Evolutionary conservation across 2,797 vertebrate species (phyloP).

Genomic region (Carduelis carduelis): DNA sequence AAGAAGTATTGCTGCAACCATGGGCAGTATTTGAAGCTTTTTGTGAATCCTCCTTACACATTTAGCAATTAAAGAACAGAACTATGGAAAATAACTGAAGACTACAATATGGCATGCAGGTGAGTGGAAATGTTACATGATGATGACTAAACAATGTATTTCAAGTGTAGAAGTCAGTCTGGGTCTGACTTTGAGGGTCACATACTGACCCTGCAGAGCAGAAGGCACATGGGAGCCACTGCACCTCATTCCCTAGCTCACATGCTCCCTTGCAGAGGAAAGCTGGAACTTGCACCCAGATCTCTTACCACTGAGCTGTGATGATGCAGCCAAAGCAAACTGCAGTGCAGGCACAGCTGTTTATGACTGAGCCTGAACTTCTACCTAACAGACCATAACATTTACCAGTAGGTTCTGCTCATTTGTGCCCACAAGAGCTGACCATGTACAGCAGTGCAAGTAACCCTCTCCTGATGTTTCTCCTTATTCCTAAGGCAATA

Average conservation of each 20-base stretch:
- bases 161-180: background rate
- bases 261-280: background rate
- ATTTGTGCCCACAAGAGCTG: background rate
- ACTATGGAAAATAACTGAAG: background rate
- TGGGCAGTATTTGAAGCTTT: background rate
- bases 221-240: background rate
- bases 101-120: background rate
- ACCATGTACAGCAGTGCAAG: background rate
- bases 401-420: background rate
- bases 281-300: background rate
- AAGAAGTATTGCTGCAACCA: background rate
- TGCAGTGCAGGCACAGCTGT: accelerated
- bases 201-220: background rate
- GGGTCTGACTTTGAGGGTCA: background rate
- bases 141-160: background rate
- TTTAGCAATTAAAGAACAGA: background rate
- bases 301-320: background rate
- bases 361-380: background rate
- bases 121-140: background rate
- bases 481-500: background rate
- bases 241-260: background rate
- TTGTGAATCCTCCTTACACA: background rate
- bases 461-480: background rate
- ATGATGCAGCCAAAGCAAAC: background rate
- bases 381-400: background rate